phyloP scores from a whole-genome alignment of 2,888 invertebrate species.

The Philopedon plagiatum region DNA sequence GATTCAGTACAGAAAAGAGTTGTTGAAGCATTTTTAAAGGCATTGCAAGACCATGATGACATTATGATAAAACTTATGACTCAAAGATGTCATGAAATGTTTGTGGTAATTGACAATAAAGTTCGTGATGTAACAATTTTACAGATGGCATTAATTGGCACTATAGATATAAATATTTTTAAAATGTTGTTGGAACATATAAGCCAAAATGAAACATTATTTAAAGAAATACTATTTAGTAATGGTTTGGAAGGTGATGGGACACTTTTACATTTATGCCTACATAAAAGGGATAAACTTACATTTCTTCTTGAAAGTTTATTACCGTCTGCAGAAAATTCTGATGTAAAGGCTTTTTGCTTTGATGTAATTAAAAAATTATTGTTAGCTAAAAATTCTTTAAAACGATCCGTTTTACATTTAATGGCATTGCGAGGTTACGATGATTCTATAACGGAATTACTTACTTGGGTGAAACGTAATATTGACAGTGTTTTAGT shows the following conservation, averaged over 20 bases:
- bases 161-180: not conserved
- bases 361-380: not conserved
- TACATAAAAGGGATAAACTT: not conserved
- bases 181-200: not conserved
- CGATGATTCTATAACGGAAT: not conserved
- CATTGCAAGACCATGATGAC: not conserved
- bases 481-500: not conserved
- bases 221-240: not conserved
- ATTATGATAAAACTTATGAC: conserved; percentile 4
- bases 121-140: not conserved
- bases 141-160: not conserved
- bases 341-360: not conserved
- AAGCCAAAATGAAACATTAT: not conserved
- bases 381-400: conserved; percentile 6
- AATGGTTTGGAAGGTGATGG: conserved; percentile 7
- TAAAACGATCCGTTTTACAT: not conserved
- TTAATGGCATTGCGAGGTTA: not conserved
- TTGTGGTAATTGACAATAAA: not conserved
- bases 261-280: not conserved
- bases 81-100: not conserved
- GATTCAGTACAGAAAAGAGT: not conserved
- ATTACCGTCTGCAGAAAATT: not conserved
- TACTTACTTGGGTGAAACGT: not conserved
- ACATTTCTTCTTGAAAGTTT: not conserved
- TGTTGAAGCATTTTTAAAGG: not conserved